phyloP scores from a whole-genome alignment of 2,113 vertebrate species.

The Bettongia penicillata region DNA sequence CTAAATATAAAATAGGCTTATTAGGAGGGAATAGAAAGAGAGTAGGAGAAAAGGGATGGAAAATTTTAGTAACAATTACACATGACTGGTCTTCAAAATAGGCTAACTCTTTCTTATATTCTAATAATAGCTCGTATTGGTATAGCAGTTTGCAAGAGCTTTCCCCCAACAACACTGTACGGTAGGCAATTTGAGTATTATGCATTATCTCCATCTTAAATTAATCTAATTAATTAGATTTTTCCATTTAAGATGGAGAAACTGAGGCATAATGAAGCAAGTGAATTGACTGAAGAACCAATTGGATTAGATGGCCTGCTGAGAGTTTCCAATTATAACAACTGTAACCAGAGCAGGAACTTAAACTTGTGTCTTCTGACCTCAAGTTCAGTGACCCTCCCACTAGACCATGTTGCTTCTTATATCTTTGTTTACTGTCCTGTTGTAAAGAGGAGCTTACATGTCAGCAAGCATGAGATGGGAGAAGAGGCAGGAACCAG shows the following conservation, averaged over 20 bases:
- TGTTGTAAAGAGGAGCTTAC: not conserved
- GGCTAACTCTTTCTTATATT: not conserved
- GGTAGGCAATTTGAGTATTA: not conserved
- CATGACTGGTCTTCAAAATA: not conserved
- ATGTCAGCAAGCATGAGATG: not conserved
- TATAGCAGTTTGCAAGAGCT: not conserved
- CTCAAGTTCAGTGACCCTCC: too few species aligned
- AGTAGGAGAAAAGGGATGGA: not conserved
- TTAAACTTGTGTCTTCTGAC: not conserved
- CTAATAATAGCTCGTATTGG: not conserved
- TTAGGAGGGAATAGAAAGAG: not conserved
- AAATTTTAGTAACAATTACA: not conserved
- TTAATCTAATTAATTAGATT: not conserved
- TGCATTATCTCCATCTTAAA: not conserved
- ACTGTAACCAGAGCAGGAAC: not conserved
- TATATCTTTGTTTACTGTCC: not conserved
- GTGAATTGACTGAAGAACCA: not conserved
- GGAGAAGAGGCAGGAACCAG: not conserved
- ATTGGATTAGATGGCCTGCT: not conserved
- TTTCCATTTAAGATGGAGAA: not conserved
- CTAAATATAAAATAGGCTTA: not conserved
- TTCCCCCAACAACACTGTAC: not conserved
- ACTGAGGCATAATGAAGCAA: not conserved
- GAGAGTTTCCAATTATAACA: not conserved
- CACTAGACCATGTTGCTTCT: too few species aligned